phyloP scores from a whole-genome alignment of 2,888 invertebrate species.

The Pandemis cinnamomeana region DNA sequence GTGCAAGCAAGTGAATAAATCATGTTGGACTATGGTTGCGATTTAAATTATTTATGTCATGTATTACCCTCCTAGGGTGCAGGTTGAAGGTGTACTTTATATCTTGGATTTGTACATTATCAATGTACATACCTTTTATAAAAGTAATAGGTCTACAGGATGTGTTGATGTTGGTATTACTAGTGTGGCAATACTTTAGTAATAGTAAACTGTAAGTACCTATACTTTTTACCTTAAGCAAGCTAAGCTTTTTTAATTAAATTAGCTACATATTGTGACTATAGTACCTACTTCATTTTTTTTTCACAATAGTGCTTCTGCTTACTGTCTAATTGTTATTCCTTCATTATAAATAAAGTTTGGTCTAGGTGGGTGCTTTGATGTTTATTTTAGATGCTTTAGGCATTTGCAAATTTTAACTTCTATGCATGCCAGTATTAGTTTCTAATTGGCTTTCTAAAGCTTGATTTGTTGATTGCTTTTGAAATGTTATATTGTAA shows the following conservation, averaged over 20 bases:
- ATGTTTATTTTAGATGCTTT: too few species aligned
- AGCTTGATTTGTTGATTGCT: neutral
- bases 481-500: neutral
- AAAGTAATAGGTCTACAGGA: too few species aligned
- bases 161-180: neutral
- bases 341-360: too few species aligned
- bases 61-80: neutral
- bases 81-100: conserved; percentile 5
- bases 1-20: conserved; percentile 28
- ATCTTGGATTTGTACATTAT: conserved; percentile 6
- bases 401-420: too few species aligned
- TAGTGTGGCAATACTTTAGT: neutral
- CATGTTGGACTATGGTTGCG: conserved; percentile 22
- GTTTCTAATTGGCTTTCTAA: neutral
- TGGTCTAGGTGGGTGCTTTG: too few species aligned
- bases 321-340: too few species aligned
- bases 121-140: too few species aligned
- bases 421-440: too few species aligned
- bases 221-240: neutral
- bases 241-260: too few species aligned
- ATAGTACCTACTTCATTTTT: too few species aligned
- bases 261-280: too few species aligned
- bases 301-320: too few species aligned
- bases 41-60: conserved; percentile 20
- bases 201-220: neutral